phyloP scores from a whole-genome alignment of 2,888 invertebrate species.

The Trissonchulus latispiculum region DNA sequence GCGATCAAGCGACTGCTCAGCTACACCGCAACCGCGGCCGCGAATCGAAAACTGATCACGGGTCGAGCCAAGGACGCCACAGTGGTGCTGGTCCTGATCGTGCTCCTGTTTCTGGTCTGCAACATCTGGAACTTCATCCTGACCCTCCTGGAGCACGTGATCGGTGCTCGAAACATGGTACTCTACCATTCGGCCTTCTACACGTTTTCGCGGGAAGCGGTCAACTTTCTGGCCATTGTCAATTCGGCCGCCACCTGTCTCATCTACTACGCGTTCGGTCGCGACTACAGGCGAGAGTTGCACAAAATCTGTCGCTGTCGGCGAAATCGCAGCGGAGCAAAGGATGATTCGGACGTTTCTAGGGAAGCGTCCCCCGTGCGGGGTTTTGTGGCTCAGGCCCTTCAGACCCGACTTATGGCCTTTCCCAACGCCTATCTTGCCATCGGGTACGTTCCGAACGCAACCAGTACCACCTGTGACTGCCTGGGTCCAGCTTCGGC shows the following conservation, averaged over 20 bases:
- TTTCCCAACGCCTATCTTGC: too few relatives aligned
- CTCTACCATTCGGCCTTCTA: not conserved
- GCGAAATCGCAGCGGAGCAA: slow-evolving; percentile 30
- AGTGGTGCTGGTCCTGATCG: slow-evolving; percentile 3
- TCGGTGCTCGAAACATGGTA: not conserved
- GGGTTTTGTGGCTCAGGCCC: not conserved
- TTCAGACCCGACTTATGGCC: too few relatives aligned
- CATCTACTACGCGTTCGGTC: slow-evolving; percentile 93
- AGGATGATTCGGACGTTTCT: not conserved
- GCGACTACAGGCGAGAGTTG: slow-evolving; percentile 68
- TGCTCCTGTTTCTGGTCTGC: slow-evolving; percentile 13
- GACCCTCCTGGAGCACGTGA: slow-evolving; percentile 12
- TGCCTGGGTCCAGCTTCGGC: too few relatives aligned
- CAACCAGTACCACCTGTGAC: too few relatives aligned
- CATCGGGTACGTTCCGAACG: too few relatives aligned
- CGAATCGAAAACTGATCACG: not conserved
- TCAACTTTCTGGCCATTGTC: slow-evolving; percentile 84
- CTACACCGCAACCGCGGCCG: not conserved
- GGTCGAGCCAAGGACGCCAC: slow-evolving; percentile 13
- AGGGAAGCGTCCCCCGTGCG: not conserved
- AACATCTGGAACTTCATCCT: slow-evolving; percentile 14
- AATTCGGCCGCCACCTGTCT: slow-evolving; percentile 96
- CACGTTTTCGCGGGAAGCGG: slow-evolving; percentile 41
- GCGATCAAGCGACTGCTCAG: not conserved
- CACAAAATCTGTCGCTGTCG: slow-evolving; percentile 28